Conservation (phyloP, 2,797 vertebrate genomes). For the Sebastes steindachneri region DNA sequence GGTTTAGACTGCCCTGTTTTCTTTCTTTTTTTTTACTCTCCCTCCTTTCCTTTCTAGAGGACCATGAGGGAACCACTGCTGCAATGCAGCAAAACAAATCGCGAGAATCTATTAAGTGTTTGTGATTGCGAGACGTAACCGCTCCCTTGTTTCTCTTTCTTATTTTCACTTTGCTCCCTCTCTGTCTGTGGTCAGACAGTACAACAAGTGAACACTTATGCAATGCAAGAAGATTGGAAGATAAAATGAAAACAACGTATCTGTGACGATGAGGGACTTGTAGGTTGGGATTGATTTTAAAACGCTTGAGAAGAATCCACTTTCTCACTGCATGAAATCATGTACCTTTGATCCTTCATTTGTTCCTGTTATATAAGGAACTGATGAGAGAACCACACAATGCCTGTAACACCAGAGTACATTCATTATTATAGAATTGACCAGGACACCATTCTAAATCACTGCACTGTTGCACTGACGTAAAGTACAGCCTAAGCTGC, state of each 20-base stretch:
- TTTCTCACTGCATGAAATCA: not conserved
- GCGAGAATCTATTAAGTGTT: constrained; percentile 65
- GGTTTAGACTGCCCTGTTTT: constrained; percentile 14
- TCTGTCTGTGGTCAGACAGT: constrained; percentile 2
- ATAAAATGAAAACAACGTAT: not conserved
- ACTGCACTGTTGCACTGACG: not conserved
- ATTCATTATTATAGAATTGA: not conserved
- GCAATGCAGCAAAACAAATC: constrained; percentile 87
- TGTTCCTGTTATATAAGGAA: not conserved
- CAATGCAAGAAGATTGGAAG: not conserved
- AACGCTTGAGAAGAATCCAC: not conserved
- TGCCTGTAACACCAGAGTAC: not conserved
- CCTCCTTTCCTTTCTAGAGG: constrained; percentile 45
- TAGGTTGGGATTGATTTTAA: not conserved
- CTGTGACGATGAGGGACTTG: not conserved
- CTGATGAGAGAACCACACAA: not conserved
- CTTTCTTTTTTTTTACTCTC: constrained; percentile 24
- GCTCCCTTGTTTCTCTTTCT: constrained; percentile 25
- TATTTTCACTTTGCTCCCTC: constrained; percentile 4
- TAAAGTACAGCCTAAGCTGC: not conserved
- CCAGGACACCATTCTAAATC: not conserved
- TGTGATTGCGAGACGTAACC: constrained; percentile 45
- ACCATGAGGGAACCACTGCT: constrained; percentile 73
- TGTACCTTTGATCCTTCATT: not conserved
- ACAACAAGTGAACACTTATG: not conserved